Base-by-base conservation (phyloP, 1,140 invertebrate genomes). In the Metopolophium dirhodum region DNA sequence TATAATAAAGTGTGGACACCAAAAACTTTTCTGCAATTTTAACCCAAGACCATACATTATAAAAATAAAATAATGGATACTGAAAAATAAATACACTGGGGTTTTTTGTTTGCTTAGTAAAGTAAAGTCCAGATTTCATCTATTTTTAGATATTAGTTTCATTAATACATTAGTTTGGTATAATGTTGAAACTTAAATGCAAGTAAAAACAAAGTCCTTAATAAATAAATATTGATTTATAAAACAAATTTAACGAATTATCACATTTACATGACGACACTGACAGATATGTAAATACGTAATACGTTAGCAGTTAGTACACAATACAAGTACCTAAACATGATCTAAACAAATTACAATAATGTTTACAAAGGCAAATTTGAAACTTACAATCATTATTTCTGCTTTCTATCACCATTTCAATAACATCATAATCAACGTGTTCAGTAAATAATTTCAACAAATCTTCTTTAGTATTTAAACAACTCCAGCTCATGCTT, bases 381-480 rank as follows among this genome's bases (percentile, higher is more conserved):
- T 57, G 83, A 14, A 41, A 82, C 94, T 93, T 93, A 94, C 94
- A 93, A 87, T 94, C 54, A 82, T 93, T 93, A 47, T 91, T 91
- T 26, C 93, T 35, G 61, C 35, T 77, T 68, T 91, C 51, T 57
- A 94, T 85, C 14, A 94, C 23, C 35, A 61, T 37, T 54, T 93
- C 88, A 57, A 94, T 93, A 30, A 94, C 86, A 61, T 83, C 54
- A 35, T 30, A n/a, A 57, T 94, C 93, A 26, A 94, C 37, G 20
- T 35, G 4, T 7, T n/a, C 90, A 45, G 51, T 37, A 93, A 93
- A 94, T 54, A 92, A 54, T 45, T 94, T 22, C 1, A 86, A 20
- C 86, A 93, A 85, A 57, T 93, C 82, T 41, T 93, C 91, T 86
- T 45, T 57, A 9, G 91, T 57, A 6, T 92, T 85, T 45, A 82